phyloP scores from a whole-genome alignment of 2,113 vertebrate genomes.

The Platysteira castanea region DNA sequence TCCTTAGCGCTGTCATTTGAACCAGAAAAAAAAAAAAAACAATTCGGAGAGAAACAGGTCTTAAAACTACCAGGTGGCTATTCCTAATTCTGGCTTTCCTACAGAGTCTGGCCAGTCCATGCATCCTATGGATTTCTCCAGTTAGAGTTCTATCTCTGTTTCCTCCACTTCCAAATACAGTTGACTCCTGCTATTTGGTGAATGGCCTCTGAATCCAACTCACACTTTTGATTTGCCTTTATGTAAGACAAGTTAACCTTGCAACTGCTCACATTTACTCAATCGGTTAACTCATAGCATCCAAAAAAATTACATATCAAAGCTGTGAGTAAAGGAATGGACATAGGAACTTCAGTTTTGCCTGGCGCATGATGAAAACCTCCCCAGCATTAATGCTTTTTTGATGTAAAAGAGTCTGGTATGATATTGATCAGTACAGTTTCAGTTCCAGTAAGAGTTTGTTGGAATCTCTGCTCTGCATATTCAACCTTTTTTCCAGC shows the following conservation, averaged over 20 bases:
- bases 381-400: background rate
- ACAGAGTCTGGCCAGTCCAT: background rate
- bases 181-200: background rate
- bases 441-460: background rate
- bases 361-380: background rate
- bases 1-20: background rate
- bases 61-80: background rate
- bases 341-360: background rate
- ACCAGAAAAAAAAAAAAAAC: background rate
- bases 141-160: background rate
- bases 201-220: background rate
- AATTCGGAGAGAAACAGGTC: background rate
- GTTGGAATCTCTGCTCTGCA: background rate
- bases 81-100: background rate
- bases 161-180: background rate
- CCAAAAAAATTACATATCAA: background rate
- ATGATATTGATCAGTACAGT: background rate
- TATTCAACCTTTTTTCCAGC: background rate
- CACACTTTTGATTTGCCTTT: background rate
- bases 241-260: background rate
- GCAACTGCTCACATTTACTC: background rate
- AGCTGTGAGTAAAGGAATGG: background rate
- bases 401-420: background rate
- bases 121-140: background rate
- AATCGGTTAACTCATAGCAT: background rate